A percentile compares a stretch with the other conserved stretches of the same genome.
These are phyloP conservation scores for Chaenogobius annularis DNA, from an alignment of 2,113 vertebrate genomes.

Conservation along the genomic window DNA sequence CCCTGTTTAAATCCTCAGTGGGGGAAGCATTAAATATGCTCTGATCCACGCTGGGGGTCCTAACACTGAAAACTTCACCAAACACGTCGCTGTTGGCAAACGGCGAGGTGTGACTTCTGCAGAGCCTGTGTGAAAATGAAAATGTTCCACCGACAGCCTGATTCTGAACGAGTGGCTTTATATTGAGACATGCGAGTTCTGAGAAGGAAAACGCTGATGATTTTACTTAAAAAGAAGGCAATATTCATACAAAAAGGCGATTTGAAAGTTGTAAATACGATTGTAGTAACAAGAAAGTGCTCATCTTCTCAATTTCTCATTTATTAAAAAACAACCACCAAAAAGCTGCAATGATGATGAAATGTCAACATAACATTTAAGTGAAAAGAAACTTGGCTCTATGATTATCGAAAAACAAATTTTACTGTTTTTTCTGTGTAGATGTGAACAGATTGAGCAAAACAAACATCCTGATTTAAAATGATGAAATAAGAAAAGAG, in stretches of 20 bases:
- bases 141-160: constrained; percentile 19
- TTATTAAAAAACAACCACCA: no score
- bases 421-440: no score
- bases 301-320: no score
- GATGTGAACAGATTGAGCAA: neutral
- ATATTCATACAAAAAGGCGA: neutral
- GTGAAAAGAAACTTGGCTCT: no score
- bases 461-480: neutral
- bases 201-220: constrained; percentile 1
- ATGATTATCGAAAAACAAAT: no score
- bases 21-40: constrained; percentile 42
- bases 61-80: constrained; percentile 34
- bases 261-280: no score
- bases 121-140: constrained; percentile 51
- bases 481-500: neutral
- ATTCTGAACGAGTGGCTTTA: constrained; percentile 17
- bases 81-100: constrained; percentile 50
- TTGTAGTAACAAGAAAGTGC: no score
- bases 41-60: constrained; percentile 36
- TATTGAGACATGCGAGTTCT: constrained; percentile 22
- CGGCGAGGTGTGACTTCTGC: constrained; percentile 57
- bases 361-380: no score
- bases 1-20: constrained; percentile 20
- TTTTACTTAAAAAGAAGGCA: constrained; percentile 16
- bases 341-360: no score